Evolutionary conservation across 2,888 invertebrate species (phyloP).

Genomic region (Nephrotoma guestfalica): DNA sequence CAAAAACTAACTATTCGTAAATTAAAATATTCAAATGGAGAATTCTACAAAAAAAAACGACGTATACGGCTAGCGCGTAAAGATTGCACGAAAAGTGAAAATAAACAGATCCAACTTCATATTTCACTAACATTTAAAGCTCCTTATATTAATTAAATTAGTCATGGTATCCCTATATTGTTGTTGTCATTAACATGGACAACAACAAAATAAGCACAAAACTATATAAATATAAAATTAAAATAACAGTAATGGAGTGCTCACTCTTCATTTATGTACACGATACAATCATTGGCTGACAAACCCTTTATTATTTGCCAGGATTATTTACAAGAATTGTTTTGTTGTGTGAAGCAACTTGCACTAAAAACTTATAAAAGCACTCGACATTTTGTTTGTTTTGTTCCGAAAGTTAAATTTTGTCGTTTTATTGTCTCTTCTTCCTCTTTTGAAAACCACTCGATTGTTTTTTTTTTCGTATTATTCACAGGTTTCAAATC

Average conservation of each 20-base stretch:
- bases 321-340: background rate
- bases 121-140: too few relatives aligned
- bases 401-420: background rate
- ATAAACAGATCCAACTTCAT: too few relatives aligned
- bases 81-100: too few relatives aligned
- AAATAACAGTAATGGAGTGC: background rate
- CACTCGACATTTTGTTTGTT: background rate
- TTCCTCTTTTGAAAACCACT: background rate
- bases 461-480: background rate
- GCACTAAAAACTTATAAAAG: background rate
- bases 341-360: background rate
- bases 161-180: background rate
- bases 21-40: too few relatives aligned
- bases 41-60: too few relatives aligned
- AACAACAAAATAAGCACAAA: background rate
- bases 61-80: too few relatives aligned
- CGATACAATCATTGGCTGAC: background rate
- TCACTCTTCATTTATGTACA: background rate
- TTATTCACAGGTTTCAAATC: background rate
- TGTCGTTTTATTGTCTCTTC: background rate
- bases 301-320: background rate
- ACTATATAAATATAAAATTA: background rate
- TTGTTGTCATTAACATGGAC: background rate
- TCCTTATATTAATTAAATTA: background rate
- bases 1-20: too few relatives aligned